phyloP scores from a whole-genome alignment of 1,140 invertebrate species.

The Epicauta chinensis region DNA sequence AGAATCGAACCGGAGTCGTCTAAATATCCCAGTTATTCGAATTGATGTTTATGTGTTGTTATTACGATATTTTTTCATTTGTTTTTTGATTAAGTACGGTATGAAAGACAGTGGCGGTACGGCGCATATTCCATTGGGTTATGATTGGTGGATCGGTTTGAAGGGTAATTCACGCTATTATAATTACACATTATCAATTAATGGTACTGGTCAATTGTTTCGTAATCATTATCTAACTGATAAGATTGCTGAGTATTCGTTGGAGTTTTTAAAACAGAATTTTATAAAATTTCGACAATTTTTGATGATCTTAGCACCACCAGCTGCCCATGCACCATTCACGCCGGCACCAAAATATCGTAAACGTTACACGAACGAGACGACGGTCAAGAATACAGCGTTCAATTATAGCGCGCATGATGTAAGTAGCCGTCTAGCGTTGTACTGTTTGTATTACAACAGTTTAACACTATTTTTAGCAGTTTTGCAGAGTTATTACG shows the following conservation, averaged over 20 bases:
- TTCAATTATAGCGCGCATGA: constrained; percentile 57
- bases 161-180: constrained; percentile 84
- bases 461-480: no score
- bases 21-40: no score
- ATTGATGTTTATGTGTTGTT: background rate
- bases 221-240: constrained; percentile 76
- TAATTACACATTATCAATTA: constrained; percentile 79
- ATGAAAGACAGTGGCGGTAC: constrained; percentile 50
- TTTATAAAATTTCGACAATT: constrained; percentile 51
- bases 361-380: constrained; percentile 47
- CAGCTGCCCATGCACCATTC: constrained; percentile 79
- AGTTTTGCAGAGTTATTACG: no score
- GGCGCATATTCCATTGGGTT: constrained; percentile 67
- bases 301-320: constrained; percentile 77
- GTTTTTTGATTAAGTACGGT: constrained; percentile 53
- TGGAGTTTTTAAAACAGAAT: constrained; percentile 51
- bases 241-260: constrained; percentile 45
- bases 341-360: constrained; percentile 68
- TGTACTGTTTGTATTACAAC: no score
- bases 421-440: no score
- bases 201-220: constrained; percentile 60
- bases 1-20: no score
- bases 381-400: constrained; percentile 61
- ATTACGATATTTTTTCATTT: constrained; percentile 6
- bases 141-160: constrained; percentile 73